Evolutionary conservation across 2,113 vertebrate genomes (phyloP).

Genomic region (Ibidorhyncha struthersii): DNA sequence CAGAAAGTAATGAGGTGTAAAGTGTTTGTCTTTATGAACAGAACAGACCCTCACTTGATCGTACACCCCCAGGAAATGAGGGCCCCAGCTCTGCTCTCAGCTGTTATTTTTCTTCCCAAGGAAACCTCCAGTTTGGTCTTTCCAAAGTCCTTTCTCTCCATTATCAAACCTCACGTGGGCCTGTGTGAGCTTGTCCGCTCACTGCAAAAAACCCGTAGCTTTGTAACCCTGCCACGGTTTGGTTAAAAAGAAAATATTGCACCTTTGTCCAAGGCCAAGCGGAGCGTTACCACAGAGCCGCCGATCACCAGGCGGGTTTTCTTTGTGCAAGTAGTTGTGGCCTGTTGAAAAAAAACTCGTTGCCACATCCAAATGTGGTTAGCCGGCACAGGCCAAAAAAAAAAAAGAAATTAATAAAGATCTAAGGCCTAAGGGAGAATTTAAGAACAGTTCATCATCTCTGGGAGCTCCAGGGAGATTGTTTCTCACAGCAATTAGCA

Average conservation of each 20-base stretch:
- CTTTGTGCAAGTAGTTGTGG: not conserved
- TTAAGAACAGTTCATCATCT: not conserved
- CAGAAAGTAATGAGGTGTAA: not conserved
- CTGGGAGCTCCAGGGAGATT: not conserved
- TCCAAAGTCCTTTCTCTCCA: not conserved
- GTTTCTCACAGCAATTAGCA: not conserved
- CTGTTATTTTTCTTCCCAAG: not conserved
- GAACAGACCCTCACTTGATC: not conserved
- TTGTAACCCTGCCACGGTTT: not conserved
- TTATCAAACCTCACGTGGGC: not conserved
- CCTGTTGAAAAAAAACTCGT: not conserved
- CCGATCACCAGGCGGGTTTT: accelerated
- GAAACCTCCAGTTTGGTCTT: not conserved
- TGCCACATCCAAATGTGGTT: not conserved
- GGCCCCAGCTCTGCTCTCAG: not conserved
- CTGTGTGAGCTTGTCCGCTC: not conserved
- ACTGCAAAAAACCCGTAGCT: not conserved
- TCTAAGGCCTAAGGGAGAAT: not conserved
- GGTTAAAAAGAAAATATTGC: not conserved
- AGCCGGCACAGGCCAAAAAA: not conserved
- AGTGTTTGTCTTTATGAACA: not conserved
- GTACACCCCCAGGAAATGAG: accelerated
- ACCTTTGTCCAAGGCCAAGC: not conserved
- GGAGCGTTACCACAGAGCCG: accelerated
- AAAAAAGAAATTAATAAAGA: not conserved